Base-by-base conservation (phyloP, 2,888 invertebrate species). In the Nemotelus nigrinus region DNA sequence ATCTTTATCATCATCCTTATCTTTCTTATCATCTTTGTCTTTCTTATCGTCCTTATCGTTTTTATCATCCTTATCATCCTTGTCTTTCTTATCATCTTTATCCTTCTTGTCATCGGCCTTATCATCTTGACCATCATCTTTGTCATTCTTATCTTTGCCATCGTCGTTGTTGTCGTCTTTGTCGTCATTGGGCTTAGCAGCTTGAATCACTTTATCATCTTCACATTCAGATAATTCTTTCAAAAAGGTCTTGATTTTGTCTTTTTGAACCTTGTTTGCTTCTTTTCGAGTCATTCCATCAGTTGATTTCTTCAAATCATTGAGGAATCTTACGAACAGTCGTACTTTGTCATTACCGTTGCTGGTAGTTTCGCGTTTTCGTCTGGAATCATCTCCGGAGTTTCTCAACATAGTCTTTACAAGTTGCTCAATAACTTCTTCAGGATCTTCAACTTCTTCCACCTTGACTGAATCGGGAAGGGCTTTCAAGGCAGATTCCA, bases 61-160 rank as follows among this genome's bases (percentile, higher is more conserved):
- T 3, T 76, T 44, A 10, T 76, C 47, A 2, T 77, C 55, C 25
- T 68, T 58, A 4, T 58, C 57, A n/a, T 76, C 41, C 6, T 76
- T 47, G 50, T 67, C 72, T 25, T 57, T 44, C 58, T 72, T 72
- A 45, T 57, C 72, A 6, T 43, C 47, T 2, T 3, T 47, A 10
- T 47, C 48, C n/a, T 67, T 50, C 41, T 67, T 67, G 43, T 64
- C 64, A 25, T 63, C 63, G 43, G 60, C 45, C 3, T 58, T 39
- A 25, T 55, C n/a, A 8, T 77, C 58, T 10, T 77, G 39, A 2
- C 64, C 58, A 39, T 76, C 8, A 6, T 50, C 45, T 10, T 76
- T 45, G 2, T 65, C 81, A 83, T 88, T 65, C 85, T 67, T 60
- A n/a, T 68, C 58, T 7, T 57, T 45, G 43, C 57, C 48, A n/a